phyloP scores from a whole-genome alignment of 1,140 invertebrate genomes.

The Coboldia fuscipes region DNA sequence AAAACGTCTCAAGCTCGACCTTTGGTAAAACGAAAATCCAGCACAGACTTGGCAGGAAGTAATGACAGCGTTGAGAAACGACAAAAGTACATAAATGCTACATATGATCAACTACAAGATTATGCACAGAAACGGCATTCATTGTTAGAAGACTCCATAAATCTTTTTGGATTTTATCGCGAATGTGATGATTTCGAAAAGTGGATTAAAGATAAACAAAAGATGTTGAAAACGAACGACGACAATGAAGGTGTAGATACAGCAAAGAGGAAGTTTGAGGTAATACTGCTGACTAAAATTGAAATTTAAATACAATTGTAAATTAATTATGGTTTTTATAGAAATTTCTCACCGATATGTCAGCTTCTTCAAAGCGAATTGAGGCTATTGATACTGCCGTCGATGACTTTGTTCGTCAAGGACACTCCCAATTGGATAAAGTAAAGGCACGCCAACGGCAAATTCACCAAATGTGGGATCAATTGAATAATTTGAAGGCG shows the following conservation, averaged over 20 bases:
- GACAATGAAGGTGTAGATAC: constrained; percentile 77
- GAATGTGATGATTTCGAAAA: constrained; percentile 96
- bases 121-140: constrained; percentile 56
- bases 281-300: constrained; percentile 15
- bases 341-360: constrained; percentile 88
- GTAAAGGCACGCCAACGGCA: constrained; percentile 63
- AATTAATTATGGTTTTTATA: constrained; percentile 20
- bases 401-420: constrained; percentile 60
- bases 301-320: not conserved
- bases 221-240: constrained; percentile 66
- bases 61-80: constrained; percentile 65
- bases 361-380: constrained; percentile 73
- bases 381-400: constrained; percentile 77
- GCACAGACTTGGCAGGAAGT: constrained; percentile 17
- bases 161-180: constrained; percentile 84
- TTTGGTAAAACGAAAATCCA: constrained; percentile 22
- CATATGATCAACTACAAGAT: constrained; percentile 60
- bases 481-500: constrained; percentile 68
- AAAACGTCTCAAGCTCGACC: constrained; percentile 21
- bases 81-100: constrained; percentile 55
- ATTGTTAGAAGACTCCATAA: constrained; percentile 78
- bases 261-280: constrained; percentile 85
- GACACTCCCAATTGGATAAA: constrained; percentile 74
- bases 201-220: constrained; percentile 93
- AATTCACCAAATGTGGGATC: constrained; percentile 73